phyloP scores from a whole-genome alignment of 2,113 vertebrate genomes.

The Mohoua ochrocephala region DNA sequence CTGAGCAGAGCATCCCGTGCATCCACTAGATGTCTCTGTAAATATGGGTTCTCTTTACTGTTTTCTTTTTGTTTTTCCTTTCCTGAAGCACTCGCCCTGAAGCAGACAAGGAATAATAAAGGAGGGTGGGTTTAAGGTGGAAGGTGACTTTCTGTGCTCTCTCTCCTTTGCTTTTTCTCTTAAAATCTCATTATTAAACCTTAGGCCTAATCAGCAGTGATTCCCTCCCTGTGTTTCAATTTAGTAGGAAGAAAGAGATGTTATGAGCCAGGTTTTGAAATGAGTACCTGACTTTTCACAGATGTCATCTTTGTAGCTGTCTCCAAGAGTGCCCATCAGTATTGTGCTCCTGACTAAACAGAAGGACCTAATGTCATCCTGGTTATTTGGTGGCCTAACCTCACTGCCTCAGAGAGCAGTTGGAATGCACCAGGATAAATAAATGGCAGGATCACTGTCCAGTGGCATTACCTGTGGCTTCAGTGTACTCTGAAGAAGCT shows the following conservation, averaged over 20 bases:
- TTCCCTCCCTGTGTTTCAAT: background rate
- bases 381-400: background rate
- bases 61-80: background rate
- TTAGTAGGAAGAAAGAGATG: background rate
- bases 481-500: background rate
- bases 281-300: background rate
- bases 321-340: background rate
- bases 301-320: background rate
- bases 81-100: background rate
- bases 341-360: background rate
- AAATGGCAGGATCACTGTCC: background rate
- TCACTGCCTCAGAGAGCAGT: background rate
- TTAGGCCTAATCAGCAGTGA: background rate
- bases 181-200: background rate
- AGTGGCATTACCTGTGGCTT: background rate
- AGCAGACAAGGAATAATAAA: background rate
- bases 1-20: background rate
- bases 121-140: background rate
- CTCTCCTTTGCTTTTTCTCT: background rate
- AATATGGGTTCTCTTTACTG: background rate
- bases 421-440: background rate
- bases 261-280: background rate
- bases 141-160: background rate
- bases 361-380: background rate
- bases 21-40: conserved; percentile 50